Evolutionary conservation across 2,888 invertebrate species (phyloP), one percentile per base, ranked within the genome.

Genomic region (Cataglyphis albicans): DNA sequence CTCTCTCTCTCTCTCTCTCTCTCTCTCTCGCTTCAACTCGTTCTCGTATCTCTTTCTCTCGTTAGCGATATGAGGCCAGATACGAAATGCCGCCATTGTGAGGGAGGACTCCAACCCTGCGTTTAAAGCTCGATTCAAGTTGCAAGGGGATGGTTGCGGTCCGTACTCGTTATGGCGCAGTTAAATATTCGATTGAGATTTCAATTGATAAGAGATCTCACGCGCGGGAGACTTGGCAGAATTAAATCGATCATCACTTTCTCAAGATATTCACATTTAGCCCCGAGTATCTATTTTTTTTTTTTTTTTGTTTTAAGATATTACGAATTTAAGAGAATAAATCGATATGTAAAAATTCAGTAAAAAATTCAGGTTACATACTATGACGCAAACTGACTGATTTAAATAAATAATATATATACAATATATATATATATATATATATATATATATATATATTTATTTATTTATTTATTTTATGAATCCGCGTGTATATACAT

Each of bases 61-160:
- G 80, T 80, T 86, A 75, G 61, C 84, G 88, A 84, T 86, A 85
- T 73, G 70, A 35, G 80, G 44, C 48, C 74, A 86, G 86, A 89
- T 88, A 80, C 41, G 70, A 59, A 21, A 81, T 44, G 83, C 41
- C 48, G 44, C 80, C 48, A 84, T 87, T 84, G 82, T 85, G 57
- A 75, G 38, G n/a, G 48, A 52, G 70, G 52, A 64, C 74, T 85
- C 48, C 48, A 70, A 44, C 44, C 57, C 10, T 52, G 64, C 38
- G 67, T 38, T 65, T 65, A 76, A 55, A 55, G 67, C 38, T 55
- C 65, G 38, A 55, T 67, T 76, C 38, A 55, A 21, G 52, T 32
- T 52, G 10, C 21, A 63, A 63, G 25, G 4, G 35, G 35, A 61
- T 25, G 38, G 32, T 74, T n/a, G 61, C 18, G 25, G 38, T 10